These are phyloP conservation scores for Oplegnathus fasciatus DNA, from an alignment of 2,113 vertebrate genomes.

Conservation along the genomic window DNA sequence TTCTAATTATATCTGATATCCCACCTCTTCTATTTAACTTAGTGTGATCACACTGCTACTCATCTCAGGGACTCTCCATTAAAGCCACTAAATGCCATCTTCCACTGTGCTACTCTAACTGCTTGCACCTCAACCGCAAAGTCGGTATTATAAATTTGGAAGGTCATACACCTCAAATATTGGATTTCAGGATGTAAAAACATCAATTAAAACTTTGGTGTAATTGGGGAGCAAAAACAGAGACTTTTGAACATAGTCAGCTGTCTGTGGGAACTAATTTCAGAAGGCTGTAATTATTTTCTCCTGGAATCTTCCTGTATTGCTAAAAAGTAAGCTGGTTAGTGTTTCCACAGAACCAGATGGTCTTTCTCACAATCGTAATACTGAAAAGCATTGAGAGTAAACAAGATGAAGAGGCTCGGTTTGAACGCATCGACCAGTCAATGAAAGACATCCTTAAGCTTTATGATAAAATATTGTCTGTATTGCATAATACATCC, in stretches of 20 bases:
- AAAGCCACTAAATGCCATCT: slow-evolving; percentile 31
- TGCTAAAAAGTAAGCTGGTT: slow-evolving; percentile 43
- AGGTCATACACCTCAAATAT: slow-evolving; percentile 7
- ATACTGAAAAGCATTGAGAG: slow-evolving; percentile 38
- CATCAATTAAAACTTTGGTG: slow-evolving; percentile 42
- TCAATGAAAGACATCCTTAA: slow-evolving; percentile 46
- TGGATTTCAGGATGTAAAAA: slow-evolving; percentile 35
- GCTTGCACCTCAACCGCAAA: slow-evolving; percentile 22
- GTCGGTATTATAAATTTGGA: background rate
- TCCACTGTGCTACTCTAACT: slow-evolving; percentile 3
- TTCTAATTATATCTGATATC: slow-evolving; percentile 50
- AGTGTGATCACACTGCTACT: slow-evolving; percentile 6
- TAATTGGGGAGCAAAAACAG: slow-evolving; percentile 21
- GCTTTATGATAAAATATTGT: slow-evolving; percentile 37
- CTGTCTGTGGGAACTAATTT: slow-evolving; percentile 34
- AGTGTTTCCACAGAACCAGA: slow-evolving; percentile 44
- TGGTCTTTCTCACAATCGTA: slow-evolving; percentile 41
- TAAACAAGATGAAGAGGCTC: slow-evolving; percentile 58
- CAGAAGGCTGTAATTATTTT: slow-evolving; percentile 42
- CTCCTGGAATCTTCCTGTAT: slow-evolving; percentile 19
- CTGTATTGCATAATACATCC: slow-evolving; percentile 27
- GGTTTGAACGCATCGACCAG: slow-evolving; percentile 36
- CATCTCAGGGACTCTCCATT: slow-evolving; percentile 16
- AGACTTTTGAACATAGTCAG: slow-evolving; percentile 17
- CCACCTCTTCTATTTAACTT: slow-evolving; percentile 7